These are phyloP conservation scores for Myxocyprinus asiaticus DNA, from an alignment of 2,113 vertebrate genomes.

Conservation along the genomic window DNA sequence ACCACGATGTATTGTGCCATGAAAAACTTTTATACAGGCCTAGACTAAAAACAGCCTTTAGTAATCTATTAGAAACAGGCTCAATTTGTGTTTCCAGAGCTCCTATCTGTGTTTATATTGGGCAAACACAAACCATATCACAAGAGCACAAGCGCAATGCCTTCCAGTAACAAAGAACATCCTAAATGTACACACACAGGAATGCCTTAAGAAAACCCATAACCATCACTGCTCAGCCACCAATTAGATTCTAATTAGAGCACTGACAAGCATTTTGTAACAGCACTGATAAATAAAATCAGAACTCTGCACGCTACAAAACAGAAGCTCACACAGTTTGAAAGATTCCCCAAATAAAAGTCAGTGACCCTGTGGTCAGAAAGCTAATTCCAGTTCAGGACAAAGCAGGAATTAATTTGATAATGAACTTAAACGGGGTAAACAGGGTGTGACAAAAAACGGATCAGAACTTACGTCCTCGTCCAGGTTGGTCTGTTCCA, in stretches of 20 bases:
- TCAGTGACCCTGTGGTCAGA: no score
- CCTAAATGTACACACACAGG: background rate
- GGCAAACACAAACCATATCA: background rate
- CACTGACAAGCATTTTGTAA: no score
- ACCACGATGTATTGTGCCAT: no score
- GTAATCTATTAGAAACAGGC: background rate
- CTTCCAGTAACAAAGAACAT: background rate
- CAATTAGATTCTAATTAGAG: no score
- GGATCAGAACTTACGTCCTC: conserved; percentile 83
- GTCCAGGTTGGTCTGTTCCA: conserved; percentile 92
- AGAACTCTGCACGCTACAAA: background rate
- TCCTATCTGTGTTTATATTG: background rate
- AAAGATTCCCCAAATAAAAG: no score
- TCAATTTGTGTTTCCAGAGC: background rate
- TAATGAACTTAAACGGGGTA: no score
- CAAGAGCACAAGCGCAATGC: background rate
- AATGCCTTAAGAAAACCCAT: background rate
- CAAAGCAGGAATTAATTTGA: no score
- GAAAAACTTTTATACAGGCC: no score
- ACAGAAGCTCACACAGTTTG: background rate
- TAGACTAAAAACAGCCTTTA: background rate
- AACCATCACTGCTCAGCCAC: no score
- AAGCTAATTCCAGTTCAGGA: no score
- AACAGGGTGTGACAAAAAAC: no score
- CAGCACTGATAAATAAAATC: no score